phyloP scores from a whole-genome alignment of 92 coral and sea anemone species.

The Pocillopora meandrina region DNA sequence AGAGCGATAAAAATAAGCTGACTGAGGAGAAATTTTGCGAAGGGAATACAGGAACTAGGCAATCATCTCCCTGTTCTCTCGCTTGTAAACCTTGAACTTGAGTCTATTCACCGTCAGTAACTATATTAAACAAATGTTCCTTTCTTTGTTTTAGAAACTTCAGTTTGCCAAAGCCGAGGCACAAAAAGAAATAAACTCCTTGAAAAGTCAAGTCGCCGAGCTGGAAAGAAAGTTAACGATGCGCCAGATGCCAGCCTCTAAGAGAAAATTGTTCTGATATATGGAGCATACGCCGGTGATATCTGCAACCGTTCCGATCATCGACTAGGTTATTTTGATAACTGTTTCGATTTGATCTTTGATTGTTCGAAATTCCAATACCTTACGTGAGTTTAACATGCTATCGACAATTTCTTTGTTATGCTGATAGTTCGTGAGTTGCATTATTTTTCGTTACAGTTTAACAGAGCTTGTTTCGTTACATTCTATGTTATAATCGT shows the following conservation, averaged over 20 bases:
- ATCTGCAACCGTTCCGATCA: not conserved
- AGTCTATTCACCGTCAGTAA: not conserved
- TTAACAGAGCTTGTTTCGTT: too few relatives aligned
- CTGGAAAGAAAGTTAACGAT: constrained; percentile 76
- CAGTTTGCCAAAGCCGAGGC: constrained; percentile 94
- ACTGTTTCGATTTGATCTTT: not conserved
- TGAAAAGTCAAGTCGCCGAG: constrained; percentile 81
- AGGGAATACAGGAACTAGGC: too few relatives aligned
- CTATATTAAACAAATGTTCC: not conserved
- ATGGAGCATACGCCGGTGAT: not conserved
- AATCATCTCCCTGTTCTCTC: too few relatives aligned
- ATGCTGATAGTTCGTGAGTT: too few relatives aligned
- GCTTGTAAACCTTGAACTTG: too few relatives aligned
- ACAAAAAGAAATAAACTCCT: constrained; percentile 74
- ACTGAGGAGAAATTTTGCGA: too few relatives aligned
- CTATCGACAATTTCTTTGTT: too few relatives aligned
- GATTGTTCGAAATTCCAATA: too few relatives aligned
- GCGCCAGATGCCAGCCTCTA: constrained; percentile 43
- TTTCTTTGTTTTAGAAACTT: constrained; percentile 70
- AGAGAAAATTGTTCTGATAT: constrained; percentile 50
- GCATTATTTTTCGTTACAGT: too few relatives aligned
- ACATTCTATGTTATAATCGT: too few relatives aligned
- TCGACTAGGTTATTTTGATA: not conserved
- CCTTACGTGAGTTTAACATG: too few relatives aligned
- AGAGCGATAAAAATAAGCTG: too few relatives aligned